Base-by-base conservation (phyloP, 2,888 invertebrate species). In the Apodemia hepburni region DNA sequence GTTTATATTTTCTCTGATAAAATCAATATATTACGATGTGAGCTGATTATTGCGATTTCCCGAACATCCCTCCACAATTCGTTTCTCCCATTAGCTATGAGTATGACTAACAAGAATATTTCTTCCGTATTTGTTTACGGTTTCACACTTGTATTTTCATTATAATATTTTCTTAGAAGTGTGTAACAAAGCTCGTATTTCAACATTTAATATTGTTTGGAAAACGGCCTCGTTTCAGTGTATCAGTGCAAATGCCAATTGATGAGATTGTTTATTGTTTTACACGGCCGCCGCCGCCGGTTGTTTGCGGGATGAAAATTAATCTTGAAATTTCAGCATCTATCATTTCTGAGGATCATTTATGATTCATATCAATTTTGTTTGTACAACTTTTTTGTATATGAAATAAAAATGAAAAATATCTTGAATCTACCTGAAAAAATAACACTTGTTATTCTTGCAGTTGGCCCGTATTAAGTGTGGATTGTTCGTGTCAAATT, bases 181-280 rank as follows among this genome's bases (percentile, higher is more conserved):
- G 54, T 47, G 33, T 62, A 62, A 62, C 62, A 62, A 64, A 61
- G 65, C 58, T 54, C 61, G 58, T 66, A 66, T 66, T 65, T 64
- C 61, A 61, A 61, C 62, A 38, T 61, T 59, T 35, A 45, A 47
- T 60, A 63, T 60, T 60, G 38, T 62, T 45, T 66, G 59, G 57
- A 58, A 51, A 65, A 59, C 51, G 59, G 38, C 61, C 66, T 66
- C 67, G 63, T 66, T 70, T 64, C 62, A 61, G 63, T 62, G 59
- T 67, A 64, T 64, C 64, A 59, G 47, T 38, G 64, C 58, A 58
- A 65, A 66, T 65, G 67, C 60, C 64, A 69, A 69, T 68, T 76
- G 76, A 80, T 80, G 76, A 78, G 75, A 80, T 80, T 83, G 80
- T 84, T 82, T 84, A 81, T 81, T 82, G 71, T 80, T 80, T 71